Percentiles rank a stretch among this genome's conserved stretches.
Evolutionary conservation across 1,140 invertebrate species (phyloP).

Genomic region (Protaetia brevitarsis): DNA sequence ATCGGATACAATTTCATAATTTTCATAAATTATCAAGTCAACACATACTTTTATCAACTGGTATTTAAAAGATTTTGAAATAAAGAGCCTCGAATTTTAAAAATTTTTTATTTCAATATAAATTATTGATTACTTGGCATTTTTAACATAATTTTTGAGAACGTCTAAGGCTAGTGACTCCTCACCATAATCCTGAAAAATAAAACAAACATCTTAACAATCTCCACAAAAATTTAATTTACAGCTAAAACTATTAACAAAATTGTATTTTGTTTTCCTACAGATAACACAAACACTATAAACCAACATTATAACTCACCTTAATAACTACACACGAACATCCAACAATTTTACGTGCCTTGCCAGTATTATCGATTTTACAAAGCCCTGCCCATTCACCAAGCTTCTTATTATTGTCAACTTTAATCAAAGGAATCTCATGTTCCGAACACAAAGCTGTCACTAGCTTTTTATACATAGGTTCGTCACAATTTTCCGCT

Average conservation of each 20-base stretch:
- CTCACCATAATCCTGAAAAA: conserved; percentile 84
- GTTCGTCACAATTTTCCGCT: conserved; percentile 97
- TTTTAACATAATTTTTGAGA: conserved; percentile 81
- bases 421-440: conserved; percentile 94
- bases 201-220: conserved; percentile 30
- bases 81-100: background rate
- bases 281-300: too few relatives aligned
- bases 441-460: conserved; percentile 98
- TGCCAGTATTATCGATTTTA: conserved; percentile 98
- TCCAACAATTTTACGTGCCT: conserved; percentile 97
- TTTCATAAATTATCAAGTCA: too few relatives aligned
- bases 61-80: background rate
- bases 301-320: conserved; percentile 52
- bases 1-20: too few relatives aligned
- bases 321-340: conserved; percentile 98
- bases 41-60: too few relatives aligned
- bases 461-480: conserved; percentile 96
- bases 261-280: background rate
- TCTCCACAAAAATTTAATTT: background rate
- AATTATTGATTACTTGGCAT: conserved; percentile 42
- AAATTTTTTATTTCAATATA: conserved; percentile 39
- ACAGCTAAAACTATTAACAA: background rate
- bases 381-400: conserved; percentile 99
- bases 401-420: conserved; percentile 98
- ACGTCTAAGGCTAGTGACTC: conserved; percentile 92